These are phyloP conservation scores for Caloenas nicobarica DNA, from an alignment of 2,113 vertebrate species.

Conservation along the genomic window DNA sequence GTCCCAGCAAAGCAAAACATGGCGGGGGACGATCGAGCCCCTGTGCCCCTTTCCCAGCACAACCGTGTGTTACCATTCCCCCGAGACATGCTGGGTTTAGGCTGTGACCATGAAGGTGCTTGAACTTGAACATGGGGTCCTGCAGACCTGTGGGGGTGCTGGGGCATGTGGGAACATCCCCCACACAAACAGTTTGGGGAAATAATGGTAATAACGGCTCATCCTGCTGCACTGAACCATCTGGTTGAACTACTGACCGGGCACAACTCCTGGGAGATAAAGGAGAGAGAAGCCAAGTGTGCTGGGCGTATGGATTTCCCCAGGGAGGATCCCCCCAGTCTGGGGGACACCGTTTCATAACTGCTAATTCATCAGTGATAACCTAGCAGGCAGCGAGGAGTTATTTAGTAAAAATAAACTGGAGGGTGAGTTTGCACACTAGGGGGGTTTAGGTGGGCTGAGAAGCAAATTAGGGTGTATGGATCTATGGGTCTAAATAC, in stretches of 20 bases:
- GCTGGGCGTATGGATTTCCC: accelerated
- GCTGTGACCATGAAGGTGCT: accelerated
- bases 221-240: accelerated
- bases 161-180: not conserved
- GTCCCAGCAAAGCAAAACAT: not conserved
- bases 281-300: too few species aligned
- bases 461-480: accelerated
- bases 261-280: too few species aligned
- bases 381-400: not conserved
- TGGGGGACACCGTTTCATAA: not conserved
- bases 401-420: not conserved
- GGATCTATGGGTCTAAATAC: accelerated
- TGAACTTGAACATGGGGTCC: not conserved
- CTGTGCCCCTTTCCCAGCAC: accelerated
- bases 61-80: accelerated
- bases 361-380: accelerated
- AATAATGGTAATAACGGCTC: accelerated
- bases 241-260: accelerated
- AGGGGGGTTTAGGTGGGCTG: too few species aligned
- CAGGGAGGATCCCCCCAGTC: not conserved
- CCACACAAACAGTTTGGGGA: accelerated
- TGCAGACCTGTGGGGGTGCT: not conserved
- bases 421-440: not conserved
- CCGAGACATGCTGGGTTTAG: not conserved
- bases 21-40: accelerated